Conservation (phyloP, 2,888 invertebrate species). For the Metallyticus violacea region DNA sequence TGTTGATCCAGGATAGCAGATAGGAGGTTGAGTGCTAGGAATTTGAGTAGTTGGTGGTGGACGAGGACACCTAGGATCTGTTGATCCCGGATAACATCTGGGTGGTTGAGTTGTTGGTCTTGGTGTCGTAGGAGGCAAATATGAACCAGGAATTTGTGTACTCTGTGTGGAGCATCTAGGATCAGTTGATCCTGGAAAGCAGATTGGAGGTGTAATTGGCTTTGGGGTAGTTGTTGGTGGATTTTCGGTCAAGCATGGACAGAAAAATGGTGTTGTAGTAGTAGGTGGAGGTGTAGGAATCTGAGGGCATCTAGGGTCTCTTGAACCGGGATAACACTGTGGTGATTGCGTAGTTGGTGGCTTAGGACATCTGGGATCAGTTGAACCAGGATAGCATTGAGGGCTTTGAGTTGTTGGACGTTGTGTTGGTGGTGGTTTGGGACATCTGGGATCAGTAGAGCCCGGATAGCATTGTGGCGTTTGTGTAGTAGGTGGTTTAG, state of each 20-base stretch:
- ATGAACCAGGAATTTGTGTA: conserved; percentile 24
- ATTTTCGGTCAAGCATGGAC: conserved; percentile 41
- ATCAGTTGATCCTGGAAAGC: conserved; percentile 32
- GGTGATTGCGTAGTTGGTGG: conserved; percentile 4
- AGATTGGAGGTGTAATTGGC: background rate
- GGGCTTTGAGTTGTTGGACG: conserved; percentile 27
- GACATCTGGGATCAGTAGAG: conserved; percentile 25
- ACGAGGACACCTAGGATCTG: conserved; percentile 41
- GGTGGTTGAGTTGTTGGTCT: conserved; percentile 36
- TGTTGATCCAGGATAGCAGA: conserved; percentile 30
- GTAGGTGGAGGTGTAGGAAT: conserved; percentile 40
- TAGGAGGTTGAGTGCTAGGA: conserved; percentile 7
- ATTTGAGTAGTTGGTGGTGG: conserved; percentile 41
- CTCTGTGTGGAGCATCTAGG: conserved; percentile 31
- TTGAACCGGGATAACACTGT: background rate
- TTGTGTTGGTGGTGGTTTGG: conserved; percentile 24
- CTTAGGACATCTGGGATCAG: conserved; percentile 34
- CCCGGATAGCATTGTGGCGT: conserved; percentile 12
- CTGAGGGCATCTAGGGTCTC: background rate
- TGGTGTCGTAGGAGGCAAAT: conserved; percentile 35
- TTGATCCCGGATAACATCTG: conserved; percentile 44
- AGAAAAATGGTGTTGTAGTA: conserved; percentile 39
- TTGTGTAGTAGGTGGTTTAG: conserved; percentile 23
- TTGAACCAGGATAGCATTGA: conserved; percentile 30
- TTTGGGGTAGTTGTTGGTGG: conserved; percentile 27